Percentiles rank a stretch among this genome's conserved stretches.
Conservation (phyloP, 1,140 invertebrate species). For the Melitaea cinxia region DNA sequence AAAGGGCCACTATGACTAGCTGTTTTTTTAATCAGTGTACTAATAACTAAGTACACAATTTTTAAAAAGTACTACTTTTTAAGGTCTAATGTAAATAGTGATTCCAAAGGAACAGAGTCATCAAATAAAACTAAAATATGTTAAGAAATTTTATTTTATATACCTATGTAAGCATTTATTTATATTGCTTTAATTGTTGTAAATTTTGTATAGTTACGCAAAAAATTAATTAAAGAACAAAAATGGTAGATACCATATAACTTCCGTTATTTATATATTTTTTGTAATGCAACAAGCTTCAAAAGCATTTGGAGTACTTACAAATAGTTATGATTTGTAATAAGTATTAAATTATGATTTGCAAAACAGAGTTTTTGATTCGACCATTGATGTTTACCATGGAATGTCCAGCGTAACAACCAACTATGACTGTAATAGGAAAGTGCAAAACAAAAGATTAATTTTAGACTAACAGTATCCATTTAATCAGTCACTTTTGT, state of each 20-base stretch:
- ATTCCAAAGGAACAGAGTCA: conserved; percentile 21
- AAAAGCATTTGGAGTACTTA: not conserved
- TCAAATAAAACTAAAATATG: not conserved
- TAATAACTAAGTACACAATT: conserved; percentile 59
- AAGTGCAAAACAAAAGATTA: conserved; percentile 15
- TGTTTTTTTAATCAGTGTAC: conserved; percentile 44
- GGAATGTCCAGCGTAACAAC: not conserved
- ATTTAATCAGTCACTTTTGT: conserved; percentile 63
- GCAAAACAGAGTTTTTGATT: not conserved
- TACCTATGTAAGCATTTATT: not conserved
- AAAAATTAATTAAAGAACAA: not conserved
- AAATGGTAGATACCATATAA: too few relatives aligned
- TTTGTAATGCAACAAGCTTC: not conserved
- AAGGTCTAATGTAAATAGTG: conserved; percentile 26
- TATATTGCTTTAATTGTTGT: not conserved
- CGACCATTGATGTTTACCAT: not conserved
- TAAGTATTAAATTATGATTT: not conserved
- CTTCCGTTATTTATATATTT: too few relatives aligned
- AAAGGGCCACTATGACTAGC: conserved; percentile 74
- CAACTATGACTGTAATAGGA: not conserved
- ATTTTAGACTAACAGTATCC: conserved; percentile 47
- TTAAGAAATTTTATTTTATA: not conserved
- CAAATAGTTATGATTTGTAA: not conserved
- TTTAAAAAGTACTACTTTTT: conserved; percentile 54
- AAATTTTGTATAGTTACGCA: not conserved